Percentiles rank a stretch among this genome's conserved stretches.
phyloP scores from a whole-genome alignment of 2,888 invertebrate species.

The Mesodorylaimus sp. region DNA sequence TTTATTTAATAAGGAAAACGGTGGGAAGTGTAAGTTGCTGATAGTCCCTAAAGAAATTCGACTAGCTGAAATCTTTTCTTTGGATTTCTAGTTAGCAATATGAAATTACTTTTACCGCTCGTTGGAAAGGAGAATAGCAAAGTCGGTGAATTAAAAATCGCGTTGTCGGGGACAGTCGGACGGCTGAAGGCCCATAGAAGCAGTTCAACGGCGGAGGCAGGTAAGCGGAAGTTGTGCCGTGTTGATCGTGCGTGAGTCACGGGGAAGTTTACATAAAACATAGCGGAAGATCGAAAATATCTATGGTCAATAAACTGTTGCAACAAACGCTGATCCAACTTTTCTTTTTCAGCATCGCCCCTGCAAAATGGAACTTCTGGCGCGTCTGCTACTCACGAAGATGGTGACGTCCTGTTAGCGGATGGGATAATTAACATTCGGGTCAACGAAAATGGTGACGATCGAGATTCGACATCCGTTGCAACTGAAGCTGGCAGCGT shows the following conservation, averaged over 20 bases:
- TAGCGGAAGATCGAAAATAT: no score
- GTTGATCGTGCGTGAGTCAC: no score
- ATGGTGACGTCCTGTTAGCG: not conserved
- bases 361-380: no score
- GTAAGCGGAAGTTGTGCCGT: no score
- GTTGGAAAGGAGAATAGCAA: constrained; percentile 17
- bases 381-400: not conserved
- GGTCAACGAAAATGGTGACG: not conserved
- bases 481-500: no score
- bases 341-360: not conserved
- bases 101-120: constrained; percentile 14
- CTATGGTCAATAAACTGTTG: no score
- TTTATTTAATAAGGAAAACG: constrained; percentile 19
- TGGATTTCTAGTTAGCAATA: constrained; percentile 8
- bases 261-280: no score
- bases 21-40: constrained; percentile 8
- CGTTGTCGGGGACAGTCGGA: constrained; percentile 15
- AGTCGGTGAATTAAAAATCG: constrained; percentile 18
- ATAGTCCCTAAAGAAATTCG: not conserved
- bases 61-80: not conserved
- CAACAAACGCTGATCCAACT: no score
- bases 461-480: no score
- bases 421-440: not conserved
- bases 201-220: no score
- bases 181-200: no score